Evolutionary conservation across 2,113 vertebrate genomes (phyloP).

Genomic region (Ciconia boyciana): DNA sequence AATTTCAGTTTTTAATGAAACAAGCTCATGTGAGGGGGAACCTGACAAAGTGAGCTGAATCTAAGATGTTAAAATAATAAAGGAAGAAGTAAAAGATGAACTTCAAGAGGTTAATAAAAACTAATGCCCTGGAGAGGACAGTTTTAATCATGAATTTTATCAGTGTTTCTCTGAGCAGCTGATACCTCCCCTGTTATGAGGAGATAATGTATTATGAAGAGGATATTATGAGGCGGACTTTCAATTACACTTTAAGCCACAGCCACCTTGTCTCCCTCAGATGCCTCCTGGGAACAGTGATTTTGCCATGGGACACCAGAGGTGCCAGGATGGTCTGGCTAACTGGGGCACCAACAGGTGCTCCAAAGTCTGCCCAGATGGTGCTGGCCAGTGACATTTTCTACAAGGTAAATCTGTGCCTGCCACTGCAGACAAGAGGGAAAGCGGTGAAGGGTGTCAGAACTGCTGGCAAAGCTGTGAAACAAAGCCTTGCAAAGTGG

Average conservation of each 20-base stretch:
- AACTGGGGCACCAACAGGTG: not conserved
- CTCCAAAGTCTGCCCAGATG: not conserved
- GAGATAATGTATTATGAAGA: not conserved
- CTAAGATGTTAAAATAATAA: not conserved
- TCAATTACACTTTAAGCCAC: not conserved
- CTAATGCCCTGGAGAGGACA: not conserved
- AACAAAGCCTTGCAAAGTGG: not conserved
- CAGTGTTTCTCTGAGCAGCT: not conserved
- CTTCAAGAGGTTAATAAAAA: not conserved
- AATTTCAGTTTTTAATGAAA: not conserved
- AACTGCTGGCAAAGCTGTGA: not conserved
- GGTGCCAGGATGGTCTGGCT: not conserved
- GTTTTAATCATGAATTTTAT: not conserved
- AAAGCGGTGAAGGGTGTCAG: not conserved
- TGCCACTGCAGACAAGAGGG: not conserved
- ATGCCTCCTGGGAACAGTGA: not conserved
- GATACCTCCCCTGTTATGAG: not conserved
- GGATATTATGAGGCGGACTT: not conserved
- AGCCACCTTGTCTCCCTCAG: not conserved
- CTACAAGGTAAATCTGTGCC: not conserved
- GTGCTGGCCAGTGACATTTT: not conserved
- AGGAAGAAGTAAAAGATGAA: not conserved
- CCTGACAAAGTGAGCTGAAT: not conserved
- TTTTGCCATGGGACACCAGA: not conserved
- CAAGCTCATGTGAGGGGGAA: not conserved